These are phyloP conservation scores for Pemphredon lugubris DNA, from an alignment of 2,888 invertebrate species.

Conservation along the genomic window DNA sequence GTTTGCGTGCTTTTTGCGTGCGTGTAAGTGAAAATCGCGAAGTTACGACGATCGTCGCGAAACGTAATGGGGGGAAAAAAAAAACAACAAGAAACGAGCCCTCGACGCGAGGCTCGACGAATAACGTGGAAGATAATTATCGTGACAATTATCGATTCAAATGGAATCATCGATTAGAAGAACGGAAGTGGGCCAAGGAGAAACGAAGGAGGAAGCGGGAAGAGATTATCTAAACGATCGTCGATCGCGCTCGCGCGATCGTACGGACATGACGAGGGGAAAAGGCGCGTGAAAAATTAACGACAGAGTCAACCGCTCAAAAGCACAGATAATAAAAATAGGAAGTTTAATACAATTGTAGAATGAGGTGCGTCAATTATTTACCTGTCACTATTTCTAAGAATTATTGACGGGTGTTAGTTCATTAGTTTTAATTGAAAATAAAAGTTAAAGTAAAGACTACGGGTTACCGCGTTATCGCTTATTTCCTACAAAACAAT, in stretches of 20 bases:
- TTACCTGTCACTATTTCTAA: constrained; percentile 42
- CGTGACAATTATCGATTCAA: too few species aligned
- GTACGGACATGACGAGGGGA: constrained; percentile 8
- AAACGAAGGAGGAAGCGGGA: background rate
- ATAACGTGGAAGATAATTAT: background rate
- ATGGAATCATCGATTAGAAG: too few species aligned
- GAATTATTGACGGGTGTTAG: constrained; percentile 9
- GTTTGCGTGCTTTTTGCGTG: background rate
- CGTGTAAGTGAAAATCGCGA: background rate
- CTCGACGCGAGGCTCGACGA: constrained; percentile 2
- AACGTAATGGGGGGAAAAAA: constrained; percentile 14
- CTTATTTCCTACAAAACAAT: too few species aligned
- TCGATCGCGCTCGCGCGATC: constrained; percentile 2
- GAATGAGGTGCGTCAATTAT: constrained; percentile 51
- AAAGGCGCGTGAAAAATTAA: constrained; percentile 35
- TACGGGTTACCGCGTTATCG: too few species aligned
- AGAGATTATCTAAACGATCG: constrained; percentile 9
- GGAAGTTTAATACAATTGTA: constrained; percentile 77
- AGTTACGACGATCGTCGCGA: background rate
- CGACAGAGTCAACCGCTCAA: constrained; percentile 73
- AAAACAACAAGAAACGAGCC: constrained; percentile 7
- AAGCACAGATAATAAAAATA: constrained; percentile 78
- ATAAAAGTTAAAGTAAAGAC: too few species aligned
- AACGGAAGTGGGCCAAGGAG: background rate
- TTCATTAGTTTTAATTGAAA: background rate